Percentiles rank a stretch among this genome's conserved stretches.
phyloP scores from a whole-genome alignment of 23 tunicate species.

The Clavelina lepadiformis region DNA sequence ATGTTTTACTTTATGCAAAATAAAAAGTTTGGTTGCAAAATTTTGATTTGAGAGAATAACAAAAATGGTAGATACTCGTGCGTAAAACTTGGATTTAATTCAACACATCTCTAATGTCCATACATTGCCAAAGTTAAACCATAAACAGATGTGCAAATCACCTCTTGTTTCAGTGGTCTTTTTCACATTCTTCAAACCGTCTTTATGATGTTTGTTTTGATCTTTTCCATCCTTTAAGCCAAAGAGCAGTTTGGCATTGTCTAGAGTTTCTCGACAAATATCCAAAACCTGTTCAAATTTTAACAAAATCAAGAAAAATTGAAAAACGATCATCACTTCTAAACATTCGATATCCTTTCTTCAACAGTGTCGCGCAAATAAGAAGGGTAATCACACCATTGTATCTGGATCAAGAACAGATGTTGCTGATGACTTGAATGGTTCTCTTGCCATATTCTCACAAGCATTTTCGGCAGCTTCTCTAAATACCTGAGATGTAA shows the following conservation, averaged over 20 bases:
- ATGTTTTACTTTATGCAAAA: no score
- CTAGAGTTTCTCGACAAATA: slow-evolving; percentile 49
- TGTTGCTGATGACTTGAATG: slow-evolving; percentile 34
- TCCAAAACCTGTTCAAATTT: slow-evolving; percentile 34
- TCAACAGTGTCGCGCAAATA: not conserved
- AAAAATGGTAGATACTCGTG: no score
- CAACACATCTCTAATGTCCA: no score
- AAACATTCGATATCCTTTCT: no score
- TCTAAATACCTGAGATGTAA: slow-evolving; percentile 39
- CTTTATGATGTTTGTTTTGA: no score
- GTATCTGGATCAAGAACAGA: slow-evolving; percentile 26
- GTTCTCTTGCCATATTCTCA: slow-evolving; percentile 55
- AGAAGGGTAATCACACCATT: slow-evolving; percentile 28
- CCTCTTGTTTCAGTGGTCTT: no score
- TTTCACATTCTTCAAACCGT: no score
- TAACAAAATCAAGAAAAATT: not conserved
- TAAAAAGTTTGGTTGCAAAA: no score
- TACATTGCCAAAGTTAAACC: no score
- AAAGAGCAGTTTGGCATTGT: slow-evolving; percentile 52
- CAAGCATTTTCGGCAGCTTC: slow-evolving; percentile 70
- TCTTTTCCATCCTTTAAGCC: slow-evolving; percentile 22
- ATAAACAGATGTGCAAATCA: no score
- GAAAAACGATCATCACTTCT: not conserved
- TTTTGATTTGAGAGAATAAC: no score
- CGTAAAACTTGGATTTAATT: no score